Evolutionary conservation across 2,888 invertebrate genomes (phyloP), one percentile per base, ranked within the genome.

Genomic region (Timandra comae): DNA sequence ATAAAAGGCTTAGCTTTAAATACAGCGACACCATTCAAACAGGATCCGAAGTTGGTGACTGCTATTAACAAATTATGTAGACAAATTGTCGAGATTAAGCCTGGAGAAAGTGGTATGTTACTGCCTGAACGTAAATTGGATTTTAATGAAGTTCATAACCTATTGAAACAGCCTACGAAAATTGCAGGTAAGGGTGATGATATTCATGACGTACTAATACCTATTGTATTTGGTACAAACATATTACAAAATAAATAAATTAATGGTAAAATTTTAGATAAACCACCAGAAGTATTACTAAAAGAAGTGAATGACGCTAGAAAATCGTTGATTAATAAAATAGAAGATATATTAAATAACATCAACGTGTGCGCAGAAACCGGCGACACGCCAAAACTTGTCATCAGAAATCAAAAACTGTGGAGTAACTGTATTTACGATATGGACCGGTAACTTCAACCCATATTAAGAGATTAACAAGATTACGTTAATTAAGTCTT

Each of bases 391-490:
- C 87, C 86, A 1, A 78, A 73, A 51, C 52, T 87, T 7, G 44
- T 66, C 0, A 63, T 86, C 30, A 68, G 86, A 52, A 86, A 86
- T 45, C 86, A 81, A 52, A 71, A 57, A 37, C 48, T 81, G 9
- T 87, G 87, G 84, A 81, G 78, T 38, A 88, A 89, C 49, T 88
- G 88, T 43, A 65, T 82, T 44, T 87, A 87, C 48, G 84, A 84
- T 49, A 62, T 84, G 43, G 79, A 86, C 49, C 72, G 79, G 88
- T 88, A 69, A 58, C 12, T 35, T 16, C 22, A 13, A 25, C 3
- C 3, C 10, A 33, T 27, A 23, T 12, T 24, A 24, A n/a, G 11
- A 24, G 7, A 24, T 11, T 9, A 24, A 16, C 16, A 24, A 11
- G 24, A 10, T 24, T 24, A 24, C 24, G 5, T 2, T 4, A 11